Evolutionary conservation across 2,113 vertebrate genomes (phyloP), one percentile per base, ranked within the genome.

Genomic region (Riparia riparia): DNA sequence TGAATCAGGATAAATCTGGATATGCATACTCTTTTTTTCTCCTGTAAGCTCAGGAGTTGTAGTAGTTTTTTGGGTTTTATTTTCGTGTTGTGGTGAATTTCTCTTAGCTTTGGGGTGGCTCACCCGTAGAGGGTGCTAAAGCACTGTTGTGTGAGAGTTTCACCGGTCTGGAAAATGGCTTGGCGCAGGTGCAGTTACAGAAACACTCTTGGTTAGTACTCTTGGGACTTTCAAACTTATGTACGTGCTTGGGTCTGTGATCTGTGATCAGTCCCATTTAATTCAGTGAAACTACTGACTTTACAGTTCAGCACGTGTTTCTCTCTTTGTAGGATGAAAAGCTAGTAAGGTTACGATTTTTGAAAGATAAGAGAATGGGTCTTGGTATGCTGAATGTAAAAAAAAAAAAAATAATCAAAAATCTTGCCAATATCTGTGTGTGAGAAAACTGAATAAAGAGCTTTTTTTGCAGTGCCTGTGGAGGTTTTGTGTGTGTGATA

Each of bases 111-210:
- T 78, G 60, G 37, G 32, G 9, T 66, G 29, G 41, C 68, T 91
- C 71, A 84, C 96, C 98, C 50, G 12, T 71, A 98, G 98, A 97
- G 97, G 98, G 97, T 96, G 98, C 97, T 97, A 91, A 95, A 96
- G 93, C 83, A 89, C 92, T 82, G 60, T 32, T 91, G 21, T 29
- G 61, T 17, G 58, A 41, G 76, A 10, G 15, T 34, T 34, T 6
- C 39, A 39, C 22, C 14, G 37, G 3, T 80, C 49, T 34, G 72
- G 47, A 72, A 86, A 39, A 26, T 7, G 64, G 13, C 41, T 83
- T 28, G 25, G 39, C 57, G 4, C 74, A 88, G 82, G 81, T 95
- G 86, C 56, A 54, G 45, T 80, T 44, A 41, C 37, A 64, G 47
- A 57, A 49, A 0, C 1, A 0, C 39, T 82, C 70, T 80, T 0